Evolutionary conservation across 1,140 invertebrate genomes (phyloP), one percentile per base, ranked within the genome.

Genomic region (Diorhabda elongata): DNA sequence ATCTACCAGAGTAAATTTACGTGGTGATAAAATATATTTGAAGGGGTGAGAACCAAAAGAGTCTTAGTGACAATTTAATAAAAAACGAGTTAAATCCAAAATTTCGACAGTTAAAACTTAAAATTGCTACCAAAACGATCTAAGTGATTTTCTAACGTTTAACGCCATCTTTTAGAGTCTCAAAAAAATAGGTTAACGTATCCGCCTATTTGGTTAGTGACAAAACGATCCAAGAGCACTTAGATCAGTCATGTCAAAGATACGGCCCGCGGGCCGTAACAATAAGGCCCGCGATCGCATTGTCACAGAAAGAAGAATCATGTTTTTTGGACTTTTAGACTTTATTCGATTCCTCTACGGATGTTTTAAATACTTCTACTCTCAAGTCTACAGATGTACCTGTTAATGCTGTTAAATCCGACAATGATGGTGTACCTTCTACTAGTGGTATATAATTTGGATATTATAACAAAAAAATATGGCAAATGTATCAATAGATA

Each of bases 1-100:
- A 26, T 26, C 26, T 26, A 26, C 26, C 26, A 26, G 26, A 26
- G 26, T 26, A 26, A 26, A 26, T 26, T 26, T 26, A 26, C 26
- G 26, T 26, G 26, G 26, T 26, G 26, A 26, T 26, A 26, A 26
- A 52, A 52, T 6, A 9, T 52, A 52, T 52, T 52, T 52, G 61
- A 62, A 62, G 61, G 61, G n/a, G 61, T 62, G 42, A 62, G 61
- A 62, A 44, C 61, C 43, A 62, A 62, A 62, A 62, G 61, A 42
- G 61, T 62, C 61, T 62, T 42, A 62, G 61, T 62, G 61, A 43
- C n/a, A 43, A 6, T 62, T 62, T 62, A 42, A 62, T 6, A 42
- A 62, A 62, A 62, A 62, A 62, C 42, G 61, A 62, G 41, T 62
- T 43, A 62, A 62, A n/a, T 62, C 2, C 45, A 47, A 47, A 47